Base-by-base conservation (phyloP, 2,888 invertebrate species). In the Ephialtes manifestator region DNA sequence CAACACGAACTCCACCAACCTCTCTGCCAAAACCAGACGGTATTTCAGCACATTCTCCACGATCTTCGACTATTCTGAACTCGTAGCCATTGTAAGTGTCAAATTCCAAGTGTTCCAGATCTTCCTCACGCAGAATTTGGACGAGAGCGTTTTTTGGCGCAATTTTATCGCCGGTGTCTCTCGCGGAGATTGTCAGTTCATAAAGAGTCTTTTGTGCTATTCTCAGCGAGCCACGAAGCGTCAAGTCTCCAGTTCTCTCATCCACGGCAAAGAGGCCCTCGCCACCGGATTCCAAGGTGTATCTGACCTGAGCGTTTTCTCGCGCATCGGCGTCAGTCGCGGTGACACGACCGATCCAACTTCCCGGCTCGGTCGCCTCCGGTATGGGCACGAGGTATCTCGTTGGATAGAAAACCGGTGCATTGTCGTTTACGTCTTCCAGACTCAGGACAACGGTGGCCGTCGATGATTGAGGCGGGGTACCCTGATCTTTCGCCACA, bases 351-450 rank as follows among this genome's bases (percentile, higher is more conserved):
- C 97, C 94, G 88, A 98, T 94, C 63, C 95, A 95, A 35, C 96
- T 95, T 20, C 97, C 97, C 24, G 96, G 93, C 80, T 95, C 94
- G 48, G 96, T 94, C 91, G 97, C 96, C 90, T 97, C 97, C 48
- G 96, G 95, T 60, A 98, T 95, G 60, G 96, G 95, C 89, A 97
- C 96, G 92, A 98, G 97, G 94, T 99, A 99, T 91, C 96, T 96
- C 92, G 96, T 96, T 0, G 99, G 99, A 94, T 99, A 99, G 95
- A 99, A 99, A 90, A 96, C 96, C 0, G 99, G 99, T 89, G 96
- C 96, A 93, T 99, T 99, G 94, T 99, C 99, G 94, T 99, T 99
- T 15, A 98, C 96, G 94, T 99, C 99, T 84, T 96, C 95, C 20
- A 99, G 96, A 88, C 95, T 96, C 7, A 99, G 94, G 90, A 96